These are phyloP conservation scores for Thamnaconus septentrionalis DNA, from an alignment of 2,113 vertebrate genomes.

Conservation along the genomic window DNA sequence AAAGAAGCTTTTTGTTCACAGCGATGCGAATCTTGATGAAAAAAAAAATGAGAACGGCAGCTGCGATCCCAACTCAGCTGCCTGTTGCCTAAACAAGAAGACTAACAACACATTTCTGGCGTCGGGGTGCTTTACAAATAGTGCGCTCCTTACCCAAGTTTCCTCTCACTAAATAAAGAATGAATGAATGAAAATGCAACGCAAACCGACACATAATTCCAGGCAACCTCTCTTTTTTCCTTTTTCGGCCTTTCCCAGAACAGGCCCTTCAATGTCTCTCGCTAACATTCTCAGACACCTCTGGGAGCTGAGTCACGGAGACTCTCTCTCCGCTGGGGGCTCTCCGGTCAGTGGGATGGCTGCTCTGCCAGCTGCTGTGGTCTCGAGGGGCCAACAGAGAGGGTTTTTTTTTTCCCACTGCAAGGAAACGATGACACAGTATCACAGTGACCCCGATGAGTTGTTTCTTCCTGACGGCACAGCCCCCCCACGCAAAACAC, in stretches of 20 bases:
- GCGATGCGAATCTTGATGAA: too few relatives aligned
- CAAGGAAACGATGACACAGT: constrained; percentile 51
- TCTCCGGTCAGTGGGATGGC: constrained; percentile 39
- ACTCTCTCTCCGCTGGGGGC: constrained; percentile 31
- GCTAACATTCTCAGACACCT: constrained; percentile 36
- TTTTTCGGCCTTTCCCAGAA: constrained; percentile 40
- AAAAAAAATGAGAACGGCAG: too few relatives aligned
- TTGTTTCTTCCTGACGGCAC: constrained; percentile 21
- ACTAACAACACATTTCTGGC: not conserved
- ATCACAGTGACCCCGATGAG: constrained; percentile 18
- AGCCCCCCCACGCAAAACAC: constrained; percentile 4
- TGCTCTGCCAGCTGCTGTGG: constrained; percentile 45
- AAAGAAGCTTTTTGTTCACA: too few relatives aligned
- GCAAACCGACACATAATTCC: constrained; percentile 7
- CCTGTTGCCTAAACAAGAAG: not conserved
- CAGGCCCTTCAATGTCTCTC: constrained; percentile 12
- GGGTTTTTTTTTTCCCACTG: constrained; percentile 28
- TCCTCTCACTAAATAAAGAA: constrained; percentile 8
- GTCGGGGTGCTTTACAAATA: not conserved
- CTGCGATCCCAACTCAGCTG: too few relatives aligned
- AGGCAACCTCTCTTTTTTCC: constrained; percentile 2
- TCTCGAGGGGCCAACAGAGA: constrained; percentile 24
- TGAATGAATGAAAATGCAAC: constrained; percentile 16
- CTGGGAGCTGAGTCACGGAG: constrained; percentile 61
- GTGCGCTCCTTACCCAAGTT: constrained; percentile 1